Base-by-base conservation (phyloP, 2,888 invertebrate genomes). In the Omphaloscelis lunosa region DNA sequence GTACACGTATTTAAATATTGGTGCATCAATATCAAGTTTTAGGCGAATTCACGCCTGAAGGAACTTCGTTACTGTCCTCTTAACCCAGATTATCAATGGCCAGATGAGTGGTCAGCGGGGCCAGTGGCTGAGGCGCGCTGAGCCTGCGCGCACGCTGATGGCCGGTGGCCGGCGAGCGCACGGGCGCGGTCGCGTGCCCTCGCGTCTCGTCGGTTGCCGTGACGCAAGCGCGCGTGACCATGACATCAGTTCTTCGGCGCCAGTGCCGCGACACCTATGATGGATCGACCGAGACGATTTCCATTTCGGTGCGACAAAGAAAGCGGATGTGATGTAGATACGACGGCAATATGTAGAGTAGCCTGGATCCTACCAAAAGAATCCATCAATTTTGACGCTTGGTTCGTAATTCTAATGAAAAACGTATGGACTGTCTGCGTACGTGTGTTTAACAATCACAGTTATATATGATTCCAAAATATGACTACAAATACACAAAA, bases 161-260 rank as follows among this genome's bases (percentile, higher is more conserved):
- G 79, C 86, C 84, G 83, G 83, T 85, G 86, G 78, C 86, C 84
- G 82, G 83, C 85, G 87, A 71, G 20, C 65, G 27, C 29, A 70
- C 77, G 74, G 71, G 73, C 66, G 66, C 75, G 51, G 72, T 68
- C 69, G 74, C 66, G 65, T 83, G 84, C 82, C 72, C 74, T 76
- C 78, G 80, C 74, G 86, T 85, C 84, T 84, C 82, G 77, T 80
- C 86, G 68, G 67, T 72, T 69, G 72, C 83, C 66, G 91, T 95
- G 95, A 95, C 93, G 95, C 93, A 95, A 95, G 89, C 85, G 92
- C 91, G 92, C 94, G 94, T 94, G 95, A 94, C 95, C 95, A 91
- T 95, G 95, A 95, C 95, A 95, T 91, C 94, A 87, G 91, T 88
- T 88, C 88, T 90, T 90, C 89, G 90, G 90, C 90, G 92, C 91